Evolutionary conservation across 2,888 invertebrate genomes (phyloP).

Genomic region (Agriopis marginaria): DNA sequence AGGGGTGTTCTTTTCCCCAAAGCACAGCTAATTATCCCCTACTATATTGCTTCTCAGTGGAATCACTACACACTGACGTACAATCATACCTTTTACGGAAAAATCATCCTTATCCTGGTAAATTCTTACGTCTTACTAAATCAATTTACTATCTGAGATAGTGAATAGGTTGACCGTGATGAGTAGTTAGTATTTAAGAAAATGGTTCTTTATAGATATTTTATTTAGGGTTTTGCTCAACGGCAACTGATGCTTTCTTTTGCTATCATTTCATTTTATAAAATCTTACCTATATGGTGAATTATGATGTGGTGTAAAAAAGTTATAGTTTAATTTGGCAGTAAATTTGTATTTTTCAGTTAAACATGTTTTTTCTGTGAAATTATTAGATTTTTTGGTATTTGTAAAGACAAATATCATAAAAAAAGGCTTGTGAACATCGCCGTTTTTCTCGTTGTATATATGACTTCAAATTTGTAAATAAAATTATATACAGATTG

Average conservation of each 20-base stretch:
- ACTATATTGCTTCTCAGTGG: slow-evolving; percentile 18
- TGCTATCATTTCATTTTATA: no score
- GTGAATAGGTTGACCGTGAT: slow-evolving; percentile 16
- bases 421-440: no score
- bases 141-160: slow-evolving; percentile 39
- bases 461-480: no score
- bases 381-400: no score
- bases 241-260: not conserved
- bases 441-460: no score
- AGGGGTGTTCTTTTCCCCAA: not conserved
- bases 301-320: no score
- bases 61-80: slow-evolving; percentile 17
- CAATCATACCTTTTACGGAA: slow-evolving; percentile 24
- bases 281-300: no score
- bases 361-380: no score
- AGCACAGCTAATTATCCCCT: slow-evolving; percentile 13
- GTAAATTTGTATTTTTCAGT: no score
- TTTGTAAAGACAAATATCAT: no score
- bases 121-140: slow-evolving; percentile 35
- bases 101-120: slow-evolving; percentile 21
- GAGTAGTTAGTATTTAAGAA: not conserved
- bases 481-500: no score
- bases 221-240: not conserved
- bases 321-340: no score
- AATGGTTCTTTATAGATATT: not conserved